Percentiles rank a stretch among this genome's conserved stretches.
phyloP scores from a whole-genome alignment of 2,113 vertebrate species.

The Ardeotis arabs region DNA sequence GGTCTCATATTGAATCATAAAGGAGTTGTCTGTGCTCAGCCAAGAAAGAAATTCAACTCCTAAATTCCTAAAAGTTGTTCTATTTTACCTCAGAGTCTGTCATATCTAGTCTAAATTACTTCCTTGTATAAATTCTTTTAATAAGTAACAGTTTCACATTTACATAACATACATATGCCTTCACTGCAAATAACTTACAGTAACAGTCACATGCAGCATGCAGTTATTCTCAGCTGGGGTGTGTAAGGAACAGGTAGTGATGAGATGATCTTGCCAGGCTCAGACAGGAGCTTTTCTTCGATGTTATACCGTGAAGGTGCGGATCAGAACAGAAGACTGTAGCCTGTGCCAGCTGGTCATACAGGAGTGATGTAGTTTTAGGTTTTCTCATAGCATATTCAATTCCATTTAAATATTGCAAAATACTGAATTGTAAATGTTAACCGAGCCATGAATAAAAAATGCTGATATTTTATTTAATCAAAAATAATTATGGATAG shows the following conservation, averaged over 20 bases:
- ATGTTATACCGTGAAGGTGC: background rate
- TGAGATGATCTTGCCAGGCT: background rate
- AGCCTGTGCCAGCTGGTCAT: background rate
- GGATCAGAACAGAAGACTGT: background rate
- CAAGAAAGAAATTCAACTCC: background rate
- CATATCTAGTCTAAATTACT: background rate
- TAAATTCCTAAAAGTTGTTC: background rate
- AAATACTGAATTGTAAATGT: slow-evolving; percentile 74
- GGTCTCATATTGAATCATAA: background rate
- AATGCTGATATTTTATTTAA: slow-evolving; percentile 80
- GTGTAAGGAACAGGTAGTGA: background rate
- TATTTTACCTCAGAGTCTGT: background rate
- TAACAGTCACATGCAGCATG: background rate
- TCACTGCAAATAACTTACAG: slow-evolving; percentile 11
- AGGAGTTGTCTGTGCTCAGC: background rate
- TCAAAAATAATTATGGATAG: slow-evolving; percentile 72
- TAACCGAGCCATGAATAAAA: slow-evolving; percentile 76
- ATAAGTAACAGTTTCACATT: background rate
- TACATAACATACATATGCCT: background rate
- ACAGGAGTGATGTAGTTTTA: slow-evolving; percentile 47
- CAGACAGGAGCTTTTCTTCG: background rate
- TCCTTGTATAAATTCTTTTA: slow-evolving; percentile 28
- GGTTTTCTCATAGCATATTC: slow-evolving; percentile 71
- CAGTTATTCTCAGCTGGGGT: background rate
- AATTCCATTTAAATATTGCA: slow-evolving; percentile 75